Base-by-base conservation (phyloP, 2,888 invertebrate genomes). In the Allygus modestus region DNA sequence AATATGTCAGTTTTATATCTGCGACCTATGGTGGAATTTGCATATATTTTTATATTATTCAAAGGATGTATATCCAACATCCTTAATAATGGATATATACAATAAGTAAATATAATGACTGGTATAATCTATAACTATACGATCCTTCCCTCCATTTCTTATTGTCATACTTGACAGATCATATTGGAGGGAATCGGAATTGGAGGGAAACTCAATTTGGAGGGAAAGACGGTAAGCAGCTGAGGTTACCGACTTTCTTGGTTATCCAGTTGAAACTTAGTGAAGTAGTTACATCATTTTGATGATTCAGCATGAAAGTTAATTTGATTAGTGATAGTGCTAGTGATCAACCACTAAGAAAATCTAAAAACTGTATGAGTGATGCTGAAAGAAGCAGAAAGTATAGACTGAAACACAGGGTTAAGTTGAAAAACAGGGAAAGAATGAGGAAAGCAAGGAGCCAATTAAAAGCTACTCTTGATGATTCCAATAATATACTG, bases 361-460 rank as follows among this genome's bases (percentile, higher is more conserved):
- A 54, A 54, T 4, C 2, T 17, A 54, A 54, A 9, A 54, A 73
- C 15, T 1, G 28, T 31, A 71, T 75, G 15, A 75, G 43, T 43
- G 43, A 75, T 79, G 79, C 23, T 77, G 54, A 79, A 23, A 46
- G 51, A 31, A 51, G 54, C 31, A 54, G n/a, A 26, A 77, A 43
- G 20, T 46, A 43, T 11, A 77, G 43, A 77, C 9, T 33, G 23
- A 73, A 33, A 43, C 75, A 75, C 23, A 46, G 79, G 79, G 54
- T 79, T 41, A 75, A 23, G 51, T 79, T 51, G 31, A 79, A 79
- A 51, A 79, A 79, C 54, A 79, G 54, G 28, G 79, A 79, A 46
- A 79, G 51, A 79, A 79, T 79, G 79, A 54, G 46, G 33, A 28
- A 51, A 51, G 79, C 54, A 46, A 79, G 79, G 31, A 54, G 15